Conservation (phyloP, 2,888 invertebrate genomes). For the Globia sparganii region DNA sequence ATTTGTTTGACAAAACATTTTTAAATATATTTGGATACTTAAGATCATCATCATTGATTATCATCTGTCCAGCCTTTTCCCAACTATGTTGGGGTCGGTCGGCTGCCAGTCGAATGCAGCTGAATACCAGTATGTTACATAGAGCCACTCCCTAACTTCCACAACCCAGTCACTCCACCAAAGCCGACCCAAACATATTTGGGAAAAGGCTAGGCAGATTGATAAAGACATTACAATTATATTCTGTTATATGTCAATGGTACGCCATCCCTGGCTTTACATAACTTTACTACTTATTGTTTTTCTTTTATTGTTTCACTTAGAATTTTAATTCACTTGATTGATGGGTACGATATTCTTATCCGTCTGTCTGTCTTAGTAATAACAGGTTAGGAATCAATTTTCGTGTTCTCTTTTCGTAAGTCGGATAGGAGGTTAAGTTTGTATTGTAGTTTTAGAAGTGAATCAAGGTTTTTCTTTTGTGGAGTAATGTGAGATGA, state of each 20-base stretch:
- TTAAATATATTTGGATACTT: no score
- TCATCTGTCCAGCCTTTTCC: no score
- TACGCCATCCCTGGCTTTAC: slow-evolving; percentile 29
- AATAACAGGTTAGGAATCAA: slow-evolving; percentile 54
- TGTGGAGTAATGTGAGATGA: slow-evolving; percentile 10
- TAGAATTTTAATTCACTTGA: slow-evolving; percentile 36
- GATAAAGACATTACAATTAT: background rate
- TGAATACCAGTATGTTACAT: no score
- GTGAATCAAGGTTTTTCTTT: slow-evolving; percentile 25
- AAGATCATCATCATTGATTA: no score
- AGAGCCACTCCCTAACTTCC: no score
- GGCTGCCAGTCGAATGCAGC: no score
- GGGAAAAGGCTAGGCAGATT: no score
- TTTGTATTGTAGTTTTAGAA: slow-evolving; percentile 14
- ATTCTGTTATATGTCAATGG: background rate
- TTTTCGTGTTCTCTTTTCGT: slow-evolving; percentile 34
- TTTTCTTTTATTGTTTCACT: slow-evolving; percentile 32
- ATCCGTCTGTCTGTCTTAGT: slow-evolving; percentile 46
- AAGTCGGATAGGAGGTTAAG: slow-evolving; percentile 18
- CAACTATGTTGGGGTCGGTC: no score
- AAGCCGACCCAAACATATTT: no score
- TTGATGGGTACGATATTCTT: slow-evolving; percentile 43
- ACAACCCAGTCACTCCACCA: no score
- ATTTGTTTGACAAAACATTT: background rate
- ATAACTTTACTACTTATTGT: slow-evolving; percentile 33